phyloP scores from a whole-genome alignment of 2,888 invertebrate genomes.

The Clunio marinus region DNA sequence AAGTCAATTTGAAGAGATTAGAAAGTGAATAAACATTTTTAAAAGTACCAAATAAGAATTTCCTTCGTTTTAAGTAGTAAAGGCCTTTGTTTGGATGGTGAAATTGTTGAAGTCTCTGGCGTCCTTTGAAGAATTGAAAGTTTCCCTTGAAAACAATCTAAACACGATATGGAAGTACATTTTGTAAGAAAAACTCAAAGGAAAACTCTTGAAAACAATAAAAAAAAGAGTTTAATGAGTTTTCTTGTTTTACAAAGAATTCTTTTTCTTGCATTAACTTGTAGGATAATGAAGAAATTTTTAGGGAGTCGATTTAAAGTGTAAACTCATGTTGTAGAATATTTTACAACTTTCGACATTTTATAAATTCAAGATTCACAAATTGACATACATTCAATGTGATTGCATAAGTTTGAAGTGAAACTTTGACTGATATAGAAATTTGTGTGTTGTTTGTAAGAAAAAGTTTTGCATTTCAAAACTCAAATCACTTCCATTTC shows the following conservation, averaged over 20 bases:
- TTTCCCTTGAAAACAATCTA: background rate
- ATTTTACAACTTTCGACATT: too few species aligned
- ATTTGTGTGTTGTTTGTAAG: too few species aligned
- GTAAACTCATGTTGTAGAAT: too few species aligned
- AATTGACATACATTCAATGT: too few species aligned
- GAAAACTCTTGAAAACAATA: background rate
- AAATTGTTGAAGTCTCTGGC: background rate
- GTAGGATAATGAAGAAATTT: conserved; percentile 7
- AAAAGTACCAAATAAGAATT: too few species aligned
- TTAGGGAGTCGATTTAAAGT: background rate
- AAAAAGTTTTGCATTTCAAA: too few species aligned
- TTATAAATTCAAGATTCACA: too few species aligned
- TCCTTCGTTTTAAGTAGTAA: too few species aligned
- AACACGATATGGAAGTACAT: too few species aligned
- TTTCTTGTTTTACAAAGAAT: background rate
- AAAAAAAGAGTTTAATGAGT: conserved; percentile 28
- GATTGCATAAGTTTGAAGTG: too few species aligned
- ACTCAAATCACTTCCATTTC: too few species aligned
- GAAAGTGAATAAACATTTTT: conserved; percentile 36
- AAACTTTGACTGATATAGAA: too few species aligned
- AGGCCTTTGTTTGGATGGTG: conserved; percentile 1
- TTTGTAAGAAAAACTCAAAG: background rate
- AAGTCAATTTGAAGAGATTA: conserved; percentile 37
- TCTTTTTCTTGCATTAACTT: background rate
- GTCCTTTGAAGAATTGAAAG: background rate